phyloP scores from a whole-genome alignment of 1,140 invertebrate genomes.

The Sitodiplosis mosellana region DNA sequence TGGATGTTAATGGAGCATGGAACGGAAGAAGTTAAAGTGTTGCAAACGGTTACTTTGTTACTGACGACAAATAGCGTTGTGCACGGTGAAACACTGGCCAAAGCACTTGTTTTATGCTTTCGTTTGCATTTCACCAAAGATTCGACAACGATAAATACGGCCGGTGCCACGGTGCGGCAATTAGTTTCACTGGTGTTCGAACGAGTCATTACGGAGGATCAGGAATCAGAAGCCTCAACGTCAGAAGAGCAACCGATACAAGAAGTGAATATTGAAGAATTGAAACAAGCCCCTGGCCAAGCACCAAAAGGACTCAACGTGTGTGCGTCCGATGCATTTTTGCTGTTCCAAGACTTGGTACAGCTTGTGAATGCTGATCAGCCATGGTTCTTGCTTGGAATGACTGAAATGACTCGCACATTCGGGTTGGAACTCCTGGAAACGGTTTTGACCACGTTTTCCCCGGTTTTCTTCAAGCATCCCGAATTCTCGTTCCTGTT shows the following conservation, averaged over 20 bases:
- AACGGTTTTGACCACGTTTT: slow-evolving; percentile 79
- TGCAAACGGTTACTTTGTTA: slow-evolving; percentile 88
- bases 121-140: slow-evolving; percentile 69
- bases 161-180: slow-evolving; percentile 90
- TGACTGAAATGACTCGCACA: slow-evolving; percentile 92
- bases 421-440: slow-evolving; percentile 92
- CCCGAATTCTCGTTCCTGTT: slow-evolving; percentile 85
- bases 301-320: slow-evolving; percentile 66
- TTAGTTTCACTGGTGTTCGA: slow-evolving; percentile 95
- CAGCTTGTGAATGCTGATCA: slow-evolving; percentile 92
- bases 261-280: slow-evolving; percentile 53
- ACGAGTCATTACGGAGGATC: slow-evolving; percentile 54
- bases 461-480: slow-evolving; percentile 85
- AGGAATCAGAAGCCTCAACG: slow-evolving; percentile 13
- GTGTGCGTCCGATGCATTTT: slow-evolving; percentile 85
- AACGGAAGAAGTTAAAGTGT: slow-evolving; percentile 86
- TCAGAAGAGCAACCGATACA: slow-evolving; percentile 11
- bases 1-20: slow-evolving; percentile 85
- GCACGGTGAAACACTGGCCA: slow-evolving; percentile 80
- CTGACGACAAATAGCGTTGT: slow-evolving; percentile 88
- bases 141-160: slow-evolving; percentile 93
- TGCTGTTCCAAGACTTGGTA: slow-evolving; percentile 94
- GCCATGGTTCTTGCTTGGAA: slow-evolving; percentile 83
- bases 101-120: slow-evolving; percentile 92
- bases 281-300: slow-evolving; percentile 55